Percentiles rank a stretch among this genome's conserved stretches.
These are phyloP conservation scores for Aepyceros melampus DNA, from an alignment of 2,113 vertebrate genomes.

Conservation along the genomic window DNA sequence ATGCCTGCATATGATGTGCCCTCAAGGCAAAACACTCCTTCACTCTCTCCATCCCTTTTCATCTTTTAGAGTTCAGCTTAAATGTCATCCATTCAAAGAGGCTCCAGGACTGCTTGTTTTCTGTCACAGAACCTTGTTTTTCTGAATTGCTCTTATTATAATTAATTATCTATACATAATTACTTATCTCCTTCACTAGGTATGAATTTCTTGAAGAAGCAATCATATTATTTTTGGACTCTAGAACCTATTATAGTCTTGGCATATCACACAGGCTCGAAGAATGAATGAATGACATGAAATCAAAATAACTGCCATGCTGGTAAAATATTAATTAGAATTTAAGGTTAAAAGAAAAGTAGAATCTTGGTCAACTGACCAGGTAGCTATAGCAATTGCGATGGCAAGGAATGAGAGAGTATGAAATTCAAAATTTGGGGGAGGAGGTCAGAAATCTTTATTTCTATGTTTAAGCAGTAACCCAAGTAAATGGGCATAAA, in stretches of 20 bases:
- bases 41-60: not conserved
- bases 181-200: not conserved
- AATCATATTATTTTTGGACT: not conserved
- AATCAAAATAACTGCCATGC: conserved; percentile 27
- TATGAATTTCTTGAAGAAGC: not conserved
- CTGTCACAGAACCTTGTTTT: not conserved
- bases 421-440: not conserved
- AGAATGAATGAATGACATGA: not conserved
- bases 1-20: not conserved
- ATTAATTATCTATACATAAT: not conserved
- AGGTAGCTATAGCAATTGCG: not conserved
- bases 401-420: not conserved
- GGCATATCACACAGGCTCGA: not conserved
- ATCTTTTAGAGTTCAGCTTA: not conserved
- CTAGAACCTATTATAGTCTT: not conserved
- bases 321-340: conserved; percentile 19
- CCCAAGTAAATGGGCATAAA: not conserved
- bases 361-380: not conserved
- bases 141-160: not conserved
- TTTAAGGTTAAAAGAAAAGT: not conserved
- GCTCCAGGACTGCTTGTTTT: not conserved
- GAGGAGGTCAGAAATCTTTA: not conserved
- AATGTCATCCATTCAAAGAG: not conserved
- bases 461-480: conserved; percentile 25
- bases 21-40: not conserved